Evolutionary conservation across 2,797 vertebrate species (phyloP).

Genomic region (Alcedo quadribrachys): DNA sequence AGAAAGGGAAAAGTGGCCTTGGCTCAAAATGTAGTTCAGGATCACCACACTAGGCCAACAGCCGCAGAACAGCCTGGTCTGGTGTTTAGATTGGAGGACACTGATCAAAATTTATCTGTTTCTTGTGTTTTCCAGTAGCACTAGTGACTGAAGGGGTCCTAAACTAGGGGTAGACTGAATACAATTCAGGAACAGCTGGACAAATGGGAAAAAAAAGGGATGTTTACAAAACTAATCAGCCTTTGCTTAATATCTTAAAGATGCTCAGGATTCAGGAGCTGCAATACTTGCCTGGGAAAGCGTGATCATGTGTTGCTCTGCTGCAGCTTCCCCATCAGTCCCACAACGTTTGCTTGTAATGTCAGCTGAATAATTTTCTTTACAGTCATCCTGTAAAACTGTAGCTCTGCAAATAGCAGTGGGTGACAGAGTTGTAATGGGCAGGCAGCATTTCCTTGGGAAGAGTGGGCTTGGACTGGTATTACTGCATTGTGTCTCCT

Average conservation of each 20-base stretch:
- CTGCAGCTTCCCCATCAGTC: neutral
- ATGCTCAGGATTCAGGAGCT: neutral
- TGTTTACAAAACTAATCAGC: neutral
- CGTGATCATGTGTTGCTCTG: fast-evolving
- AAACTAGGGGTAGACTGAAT: neutral
- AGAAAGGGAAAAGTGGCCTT: neutral
- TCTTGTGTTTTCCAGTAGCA: neutral
- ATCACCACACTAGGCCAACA: fast-evolving
- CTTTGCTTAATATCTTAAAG: neutral
- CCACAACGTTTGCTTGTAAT: neutral
- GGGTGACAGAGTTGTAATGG: neutral
- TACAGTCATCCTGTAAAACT: neutral
- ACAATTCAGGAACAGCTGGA: neutral
- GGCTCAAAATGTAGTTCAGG: neutral
- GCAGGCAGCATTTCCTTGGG: neutral
- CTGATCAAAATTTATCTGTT: neutral
- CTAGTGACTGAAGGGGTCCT: neutral
- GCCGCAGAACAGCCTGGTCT: neutral
- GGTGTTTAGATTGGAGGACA: neutral
- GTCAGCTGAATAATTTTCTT: neutral
- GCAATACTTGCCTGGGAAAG: neutral
- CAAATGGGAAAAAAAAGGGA: neutral
- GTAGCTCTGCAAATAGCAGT: neutral
- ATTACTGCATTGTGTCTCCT: neutral
- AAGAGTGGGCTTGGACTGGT: neutral